A percentile compares a stretch with the other conserved stretches of the same genome.
Conservation (phyloP, 2,797 vertebrate genomes). For the Fringilla coelebs region DNA sequence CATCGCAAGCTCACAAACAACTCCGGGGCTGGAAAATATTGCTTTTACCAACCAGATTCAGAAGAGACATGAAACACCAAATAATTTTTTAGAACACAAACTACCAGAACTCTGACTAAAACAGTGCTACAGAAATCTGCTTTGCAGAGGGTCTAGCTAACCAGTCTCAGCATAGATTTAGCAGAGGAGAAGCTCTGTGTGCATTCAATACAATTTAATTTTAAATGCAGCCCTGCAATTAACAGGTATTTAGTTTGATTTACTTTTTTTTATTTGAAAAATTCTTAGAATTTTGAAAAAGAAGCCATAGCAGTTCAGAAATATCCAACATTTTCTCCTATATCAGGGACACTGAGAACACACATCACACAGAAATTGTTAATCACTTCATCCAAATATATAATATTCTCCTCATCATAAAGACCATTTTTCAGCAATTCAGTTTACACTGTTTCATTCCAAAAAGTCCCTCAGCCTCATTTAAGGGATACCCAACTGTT, state of each 20-base stretch:
- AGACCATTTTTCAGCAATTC: not conserved
- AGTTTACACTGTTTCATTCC: not conserved
- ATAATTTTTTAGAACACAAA: not conserved
- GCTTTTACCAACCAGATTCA: not conserved
- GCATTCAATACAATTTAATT: not conserved
- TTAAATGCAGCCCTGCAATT: not conserved
- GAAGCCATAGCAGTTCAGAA: not conserved
- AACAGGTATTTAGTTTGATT: not conserved
- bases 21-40: not conserved
- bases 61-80: not conserved
- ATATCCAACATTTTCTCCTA: not conserved
- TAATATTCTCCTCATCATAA: not conserved
- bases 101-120: not conserved
- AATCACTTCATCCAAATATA: not conserved
- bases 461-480: not conserved
- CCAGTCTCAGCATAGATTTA: not conserved
- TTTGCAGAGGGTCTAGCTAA: not conserved
- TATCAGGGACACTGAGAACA: not conserved
- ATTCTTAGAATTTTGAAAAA: not conserved
- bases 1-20: not conserved
- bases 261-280: not conserved
- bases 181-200: not conserved
- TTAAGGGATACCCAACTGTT: not conserved
- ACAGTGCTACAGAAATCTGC: not conserved
- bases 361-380: not conserved